Percentiles rank a stretch among this genome's conserved stretches.
These are phyloP conservation scores for Helicolenus hilgendorfi DNA, from an alignment of 2,797 vertebrate species.

Conservation along the genomic window DNA sequence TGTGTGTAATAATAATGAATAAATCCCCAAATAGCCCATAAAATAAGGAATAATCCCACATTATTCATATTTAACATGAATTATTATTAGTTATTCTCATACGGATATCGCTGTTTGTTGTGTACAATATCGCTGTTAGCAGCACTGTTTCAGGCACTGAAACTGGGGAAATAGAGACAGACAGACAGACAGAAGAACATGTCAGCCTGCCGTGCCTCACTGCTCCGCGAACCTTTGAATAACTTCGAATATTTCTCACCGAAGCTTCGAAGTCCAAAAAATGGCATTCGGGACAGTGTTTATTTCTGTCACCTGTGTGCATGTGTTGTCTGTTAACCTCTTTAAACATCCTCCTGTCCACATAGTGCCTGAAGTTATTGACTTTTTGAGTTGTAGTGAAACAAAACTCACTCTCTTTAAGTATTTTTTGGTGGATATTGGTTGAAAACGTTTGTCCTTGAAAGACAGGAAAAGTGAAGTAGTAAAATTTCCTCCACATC, in stretches of 20 bases:
- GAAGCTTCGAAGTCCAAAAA: too few species aligned
- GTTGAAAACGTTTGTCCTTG: not conserved
- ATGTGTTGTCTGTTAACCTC: not conserved
- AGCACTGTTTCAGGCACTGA: too few species aligned
- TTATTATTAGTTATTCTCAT: too few species aligned
- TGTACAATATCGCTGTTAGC: too few species aligned
- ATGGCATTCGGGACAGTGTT: not conserved
- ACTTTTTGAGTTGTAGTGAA: slow-evolving; percentile 2
- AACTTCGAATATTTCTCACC: too few species aligned
- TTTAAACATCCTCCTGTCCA: not conserved
- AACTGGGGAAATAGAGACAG: too few species aligned
- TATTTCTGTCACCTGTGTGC: not conserved
- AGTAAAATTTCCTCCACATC: not conserved
- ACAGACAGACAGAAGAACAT: not conserved
- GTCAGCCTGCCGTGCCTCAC: not conserved
- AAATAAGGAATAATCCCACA: too few species aligned
- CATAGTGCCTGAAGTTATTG: not conserved
- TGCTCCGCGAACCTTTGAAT: too few species aligned
- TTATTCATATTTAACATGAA: too few species aligned
- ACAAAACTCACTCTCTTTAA: not conserved
- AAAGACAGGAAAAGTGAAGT: not conserved
- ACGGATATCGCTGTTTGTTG: too few species aligned
- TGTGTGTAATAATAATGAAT: too few species aligned
- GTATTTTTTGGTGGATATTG: not conserved
- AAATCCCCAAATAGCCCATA: too few species aligned